Conservation (phyloP, 1,140 invertebrate genomes). For the Sitobion miscanthi region DNA sequence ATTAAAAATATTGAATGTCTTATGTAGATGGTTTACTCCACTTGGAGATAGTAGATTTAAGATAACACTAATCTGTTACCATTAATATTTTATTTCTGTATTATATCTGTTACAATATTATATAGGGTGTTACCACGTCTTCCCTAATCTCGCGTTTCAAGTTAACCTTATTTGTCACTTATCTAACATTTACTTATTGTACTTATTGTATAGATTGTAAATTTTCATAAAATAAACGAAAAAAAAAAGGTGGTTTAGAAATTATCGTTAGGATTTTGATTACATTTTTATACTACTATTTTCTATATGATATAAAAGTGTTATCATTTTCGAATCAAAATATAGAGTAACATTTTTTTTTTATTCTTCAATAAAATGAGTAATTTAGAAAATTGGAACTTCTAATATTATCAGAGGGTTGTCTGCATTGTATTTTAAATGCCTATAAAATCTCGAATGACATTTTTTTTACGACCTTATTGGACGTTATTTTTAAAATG, state of each 20-base stretch:
- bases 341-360: neutral
- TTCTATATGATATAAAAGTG: neutral
- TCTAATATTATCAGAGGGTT: neutral
- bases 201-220: no score
- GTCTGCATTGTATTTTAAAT: neutral
- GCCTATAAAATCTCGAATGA: constrained; percentile 6
- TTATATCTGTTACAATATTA: no score
- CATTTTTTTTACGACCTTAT: neutral
- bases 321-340: neutral
- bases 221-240: no score
- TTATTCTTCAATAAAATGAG: neutral
- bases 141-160: no score
- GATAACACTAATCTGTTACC: no score
- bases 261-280: neutral
- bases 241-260: neutral
- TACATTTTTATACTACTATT: neutral
- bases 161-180: no score
- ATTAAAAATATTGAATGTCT: neutral
- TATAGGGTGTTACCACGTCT: no score
- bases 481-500: neutral
- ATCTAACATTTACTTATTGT: no score
- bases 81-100: no score
- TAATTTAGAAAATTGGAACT: neutral
- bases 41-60: no score
- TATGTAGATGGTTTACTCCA: neutral